Evolutionary conservation across 2,797 vertebrate species (phyloP), one percentile per base, ranked within the genome.

Genomic region (Acanthiza pusilla): DNA sequence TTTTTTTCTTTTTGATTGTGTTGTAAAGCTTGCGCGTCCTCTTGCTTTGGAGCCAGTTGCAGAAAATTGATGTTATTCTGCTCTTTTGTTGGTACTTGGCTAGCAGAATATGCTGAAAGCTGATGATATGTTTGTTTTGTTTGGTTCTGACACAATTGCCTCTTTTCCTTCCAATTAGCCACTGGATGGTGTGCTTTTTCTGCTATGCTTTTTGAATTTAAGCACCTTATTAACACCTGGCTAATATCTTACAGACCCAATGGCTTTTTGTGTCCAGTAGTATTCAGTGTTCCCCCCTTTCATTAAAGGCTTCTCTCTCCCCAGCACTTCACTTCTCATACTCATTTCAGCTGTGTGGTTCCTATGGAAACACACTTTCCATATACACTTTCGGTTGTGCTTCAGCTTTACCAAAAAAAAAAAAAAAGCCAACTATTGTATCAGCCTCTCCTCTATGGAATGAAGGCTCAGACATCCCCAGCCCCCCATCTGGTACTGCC

Each of bases 361-460:
- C 88, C 96, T 94, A 97, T 97, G 94, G 96, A 80, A 96, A 97
- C 94, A 58, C 80, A 67, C 53, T 94, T 94, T 67, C 73, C 88
- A 61, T 97, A 95, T 74, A 93, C 91, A 63, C 94, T 90, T 94
- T 82, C 65, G 67, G 67, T 88, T 95, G 82, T 90, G 83, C 71
- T 95, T 81, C 88, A 73, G 77, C 62, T 66, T 22, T 30, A 48
- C 38, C 38, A 38, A 38, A 38, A 38, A 38, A 30, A 16, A 86
- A 88, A 85, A 62, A 40, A 23, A 38, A 23, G 4, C 43, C 5
- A 48, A 9, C 12, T 40, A 60, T 63, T 54, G 17, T 88, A 50
- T 67, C 53, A 61, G 45, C 34, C 55, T 93, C 51, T 75, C 29
- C 71, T 88, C 32, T 58, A 7, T 47, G 22, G 74, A 96, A 90